Percentiles rank a stretch among this genome's conserved stretches.
phyloP scores from a whole-genome alignment of 2,888 invertebrate species.

The Phrixothrix hirtus region DNA sequence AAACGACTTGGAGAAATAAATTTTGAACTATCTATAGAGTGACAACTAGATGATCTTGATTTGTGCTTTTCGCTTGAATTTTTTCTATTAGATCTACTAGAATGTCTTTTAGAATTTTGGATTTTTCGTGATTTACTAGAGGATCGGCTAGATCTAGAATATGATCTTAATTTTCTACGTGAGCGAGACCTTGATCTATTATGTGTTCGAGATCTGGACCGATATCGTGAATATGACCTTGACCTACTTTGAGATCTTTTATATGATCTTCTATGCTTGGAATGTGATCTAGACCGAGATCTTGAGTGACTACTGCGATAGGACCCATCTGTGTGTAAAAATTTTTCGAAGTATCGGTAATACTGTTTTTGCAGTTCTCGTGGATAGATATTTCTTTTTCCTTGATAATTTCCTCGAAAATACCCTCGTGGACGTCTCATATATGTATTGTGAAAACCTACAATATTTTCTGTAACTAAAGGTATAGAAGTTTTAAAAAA shows the following conservation, averaged over 20 bases:
- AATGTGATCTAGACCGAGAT: conserved; percentile 53
- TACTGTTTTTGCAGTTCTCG: conserved; percentile 55
- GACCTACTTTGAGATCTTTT: conserved; percentile 35
- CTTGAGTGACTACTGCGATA: conserved; percentile 57
- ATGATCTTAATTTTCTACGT: conserved; percentile 36
- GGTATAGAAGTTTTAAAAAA: no score
- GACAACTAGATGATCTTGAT: conserved; percentile 33
- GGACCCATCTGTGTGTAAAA: conserved; percentile 59
- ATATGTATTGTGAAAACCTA: conserved; percentile 11
- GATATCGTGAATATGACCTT: conserved; percentile 32
- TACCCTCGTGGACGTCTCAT: conserved; percentile 35
- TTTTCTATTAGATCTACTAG: conserved; percentile 31
- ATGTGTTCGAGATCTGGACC: conserved; percentile 16
- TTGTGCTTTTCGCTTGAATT: conserved; percentile 30
- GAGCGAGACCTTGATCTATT: conserved; percentile 39
- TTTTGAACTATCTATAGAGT: conserved; percentile 49
- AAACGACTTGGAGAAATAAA: conserved; percentile 50
- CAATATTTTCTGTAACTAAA: no score
- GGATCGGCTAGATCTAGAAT: conserved; percentile 42
- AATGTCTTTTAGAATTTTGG: background rate
- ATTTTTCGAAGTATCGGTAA: conserved; percentile 64
- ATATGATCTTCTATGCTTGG: conserved; percentile 37
- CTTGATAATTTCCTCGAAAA: conserved; percentile 48
- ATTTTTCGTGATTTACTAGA: conserved; percentile 11
- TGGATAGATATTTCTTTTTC: conserved; percentile 37